Evolutionary conservation across 2,888 invertebrate genomes (phyloP).

Genomic region (Sceliomorpha sp.): DNA sequence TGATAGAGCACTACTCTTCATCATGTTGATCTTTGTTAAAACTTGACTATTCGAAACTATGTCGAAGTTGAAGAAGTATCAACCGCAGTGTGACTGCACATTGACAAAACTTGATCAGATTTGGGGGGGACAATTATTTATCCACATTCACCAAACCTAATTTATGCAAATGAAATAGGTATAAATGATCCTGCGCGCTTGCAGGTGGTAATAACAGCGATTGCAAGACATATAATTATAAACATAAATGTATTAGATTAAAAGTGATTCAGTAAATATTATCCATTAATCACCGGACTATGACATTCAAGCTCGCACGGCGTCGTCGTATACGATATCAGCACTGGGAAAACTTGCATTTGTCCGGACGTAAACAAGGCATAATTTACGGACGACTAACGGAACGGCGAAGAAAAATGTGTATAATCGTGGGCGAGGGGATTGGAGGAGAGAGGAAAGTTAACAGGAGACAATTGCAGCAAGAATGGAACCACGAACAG

Average conservation of each 20-base stretch:
- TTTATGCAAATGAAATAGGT: neutral
- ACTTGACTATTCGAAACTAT: slow-evolving; percentile 22
- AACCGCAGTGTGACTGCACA: slow-evolving; percentile 11
- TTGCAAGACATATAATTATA: too few relatives aligned
- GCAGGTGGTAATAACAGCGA: too few relatives aligned
- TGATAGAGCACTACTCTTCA: slow-evolving; percentile 88
- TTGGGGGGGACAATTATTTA: neutral
- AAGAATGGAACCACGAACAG: slow-evolving; percentile 2
- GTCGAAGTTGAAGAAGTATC: slow-evolving; percentile 9
- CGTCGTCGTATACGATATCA: neutral
- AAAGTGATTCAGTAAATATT: too few relatives aligned
- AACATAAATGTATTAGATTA: too few relatives aligned
- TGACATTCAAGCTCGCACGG: neutral
- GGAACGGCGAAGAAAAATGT: slow-evolving; percentile 1
- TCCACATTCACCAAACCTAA: neutral
- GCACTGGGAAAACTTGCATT: neutral
- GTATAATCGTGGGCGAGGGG: neutral
- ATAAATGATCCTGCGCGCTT: too few relatives aligned
- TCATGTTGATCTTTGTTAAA: slow-evolving; percentile 79
- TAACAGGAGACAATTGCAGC: neutral
- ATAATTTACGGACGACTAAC: slow-evolving; percentile 17
- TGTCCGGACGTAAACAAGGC: slow-evolving; percentile 34
- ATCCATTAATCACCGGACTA: too few relatives aligned
- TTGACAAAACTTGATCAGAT: slow-evolving; percentile 18
- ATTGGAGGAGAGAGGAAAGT: neutral